A percentile compares a stretch with the other conserved stretches of the same genome.
These are phyloP conservation scores for Lepus timidus DNA, from an alignment of 2,113 vertebrate genomes.

Conservation along the genomic window DNA sequence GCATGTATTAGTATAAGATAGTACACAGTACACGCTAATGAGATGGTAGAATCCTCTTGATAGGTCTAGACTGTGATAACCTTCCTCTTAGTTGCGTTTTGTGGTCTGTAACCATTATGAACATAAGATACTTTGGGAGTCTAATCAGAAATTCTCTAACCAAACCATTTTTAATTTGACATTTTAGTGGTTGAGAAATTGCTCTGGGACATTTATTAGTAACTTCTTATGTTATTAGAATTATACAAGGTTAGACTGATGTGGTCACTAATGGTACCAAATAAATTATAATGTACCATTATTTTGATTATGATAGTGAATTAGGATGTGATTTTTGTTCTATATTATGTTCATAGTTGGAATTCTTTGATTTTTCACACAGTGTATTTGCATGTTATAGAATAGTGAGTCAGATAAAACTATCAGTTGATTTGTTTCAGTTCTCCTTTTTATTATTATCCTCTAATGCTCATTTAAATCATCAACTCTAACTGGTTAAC, in stretches of 20 bases:
- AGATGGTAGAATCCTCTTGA: neutral
- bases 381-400: neutral
- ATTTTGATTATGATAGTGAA: constrained; percentile 39
- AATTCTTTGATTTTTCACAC: neutral
- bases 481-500: neutral
- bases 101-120: constrained; percentile 6
- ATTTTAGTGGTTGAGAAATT: constrained; percentile 44
- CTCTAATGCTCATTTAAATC: neutral
- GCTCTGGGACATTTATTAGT: constrained; percentile 10
- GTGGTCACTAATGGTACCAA: neutral
- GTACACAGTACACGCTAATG: neutral
- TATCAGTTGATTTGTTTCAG: constrained; percentile 26
- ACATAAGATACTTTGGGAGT: constrained; percentile 28
- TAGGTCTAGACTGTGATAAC: neutral
- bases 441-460: neutral
- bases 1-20: neutral
- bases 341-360: neutral
- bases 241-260: neutral
- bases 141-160: constrained; percentile 17
- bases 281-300: constrained; percentile 12
- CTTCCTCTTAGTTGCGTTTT: constrained; percentile 33
- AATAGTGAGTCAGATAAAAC: neutral
- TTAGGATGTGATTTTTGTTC: constrained; percentile 16
- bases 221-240: constrained; percentile 8
- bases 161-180: constrained; percentile 51